Base-by-base conservation (phyloP, 2,888 invertebrate species). In the Mesorhabditis belari region DNA sequence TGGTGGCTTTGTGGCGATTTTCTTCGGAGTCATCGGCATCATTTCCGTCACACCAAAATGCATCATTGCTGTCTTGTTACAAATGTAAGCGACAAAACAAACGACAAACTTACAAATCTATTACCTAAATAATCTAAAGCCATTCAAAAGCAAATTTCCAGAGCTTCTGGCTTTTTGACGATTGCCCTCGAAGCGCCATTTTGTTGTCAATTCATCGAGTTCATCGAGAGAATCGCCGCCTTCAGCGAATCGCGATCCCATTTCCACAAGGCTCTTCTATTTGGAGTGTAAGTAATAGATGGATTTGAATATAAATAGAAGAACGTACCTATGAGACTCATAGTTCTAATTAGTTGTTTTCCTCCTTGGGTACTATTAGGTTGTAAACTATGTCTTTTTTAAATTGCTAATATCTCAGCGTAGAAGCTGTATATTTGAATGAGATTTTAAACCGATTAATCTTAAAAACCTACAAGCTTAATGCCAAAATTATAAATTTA, bases 141-240 rank as follows among this genome's bases (percentile, higher is more conserved):
- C 70, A 76, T 3, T 78, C 74, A 58, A 65, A 79, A 53, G 79
- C 79, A 24, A 79, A 25, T 12, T 68, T 75, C 62, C 54, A 86
- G 86, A 80, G 79, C 92, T 66, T 88, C 90, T 66, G 95, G 93
- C 49, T 92, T 95, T 83, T 80, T 90, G 66, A 88, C 91, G 65
- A 86, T 93, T 73, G 87, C 89, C 52, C 87, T 94, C 77, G 96
- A 96, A 84, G 94, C 95, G 49, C 96, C 96, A 0, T 95, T 91
- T 82, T 95, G 94, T 84, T 96, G 94, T 84, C 87, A 92, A 84
- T 96, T 93, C 84, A 87, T 96, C 70, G 95, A 94, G 81, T 90
- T 90, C 85, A 92, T 95, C 61, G 90, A 91, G 84, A 87, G 87
- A 65, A 85, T 93, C 59, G 90, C 91, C 63, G 88, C 77, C 60